Conservation (phyloP, 1,140 invertebrate species). For the Leptinotarsa lineolata region DNA sequence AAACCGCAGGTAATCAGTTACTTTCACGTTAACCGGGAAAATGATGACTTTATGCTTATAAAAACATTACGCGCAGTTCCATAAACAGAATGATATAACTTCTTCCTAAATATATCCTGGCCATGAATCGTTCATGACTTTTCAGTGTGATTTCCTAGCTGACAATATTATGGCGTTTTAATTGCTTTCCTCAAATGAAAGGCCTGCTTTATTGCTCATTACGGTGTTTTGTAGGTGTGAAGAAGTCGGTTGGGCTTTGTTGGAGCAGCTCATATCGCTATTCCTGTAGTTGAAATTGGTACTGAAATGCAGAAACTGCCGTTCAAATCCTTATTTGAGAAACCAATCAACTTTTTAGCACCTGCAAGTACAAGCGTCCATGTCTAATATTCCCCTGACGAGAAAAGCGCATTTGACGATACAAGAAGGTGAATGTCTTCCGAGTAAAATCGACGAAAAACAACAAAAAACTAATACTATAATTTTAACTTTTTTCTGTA, state of each 20-base stretch:
- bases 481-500: no score
- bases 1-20: no score
- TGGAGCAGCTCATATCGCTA: background rate
- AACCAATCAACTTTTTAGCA: slow-evolving; percentile 1
- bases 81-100: no score
- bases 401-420: no score
- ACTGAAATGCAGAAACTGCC: slow-evolving; percentile 1
- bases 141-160: background rate
- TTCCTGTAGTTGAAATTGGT: background rate
- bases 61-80: no score
- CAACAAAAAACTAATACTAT: no score
- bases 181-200: background rate
- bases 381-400: no score
- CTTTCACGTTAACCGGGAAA: no score
- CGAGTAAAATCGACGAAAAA: no score
- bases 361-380: no score
- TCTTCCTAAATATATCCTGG: background rate
- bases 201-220: slow-evolving; percentile 1
- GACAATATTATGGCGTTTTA: background rate
- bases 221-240: background rate
- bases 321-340: background rate
- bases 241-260: background rate
- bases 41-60: no score
- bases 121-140: background rate
- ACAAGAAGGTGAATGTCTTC: no score